These are phyloP conservation scores for Phthorimaea operculella DNA, from an alignment of 1,140 invertebrate species.

Conservation along the genomic window DNA sequence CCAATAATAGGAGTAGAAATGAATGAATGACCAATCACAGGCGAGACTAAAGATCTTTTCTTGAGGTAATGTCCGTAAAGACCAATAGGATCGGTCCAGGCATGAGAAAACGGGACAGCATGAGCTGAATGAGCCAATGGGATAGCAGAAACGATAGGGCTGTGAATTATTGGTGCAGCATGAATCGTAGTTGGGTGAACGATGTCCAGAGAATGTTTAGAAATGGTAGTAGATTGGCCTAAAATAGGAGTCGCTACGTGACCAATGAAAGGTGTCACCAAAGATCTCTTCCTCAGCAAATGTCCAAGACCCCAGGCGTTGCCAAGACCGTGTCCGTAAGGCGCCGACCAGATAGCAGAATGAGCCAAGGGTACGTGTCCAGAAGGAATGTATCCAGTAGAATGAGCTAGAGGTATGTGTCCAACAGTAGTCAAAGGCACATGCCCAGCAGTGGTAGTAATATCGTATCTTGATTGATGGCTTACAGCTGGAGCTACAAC, in stretches of 20 bases:
- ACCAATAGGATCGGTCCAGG: neutral
- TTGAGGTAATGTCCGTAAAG: neutral
- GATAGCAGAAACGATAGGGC: too few species aligned
- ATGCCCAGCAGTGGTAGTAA: neutral
- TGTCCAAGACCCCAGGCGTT: neutral
- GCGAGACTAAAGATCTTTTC: neutral
- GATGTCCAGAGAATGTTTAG: too few species aligned
- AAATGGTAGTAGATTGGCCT: too few species aligned
- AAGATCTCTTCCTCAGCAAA: neutral
- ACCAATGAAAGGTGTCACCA: neutral
- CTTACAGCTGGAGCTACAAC: neutral
- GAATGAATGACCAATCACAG: too few species aligned
- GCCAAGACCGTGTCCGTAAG: neutral
- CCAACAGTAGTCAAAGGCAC: neutral
- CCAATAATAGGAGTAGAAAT: too few species aligned
- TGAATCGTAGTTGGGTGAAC: too few species aligned
- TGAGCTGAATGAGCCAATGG: neutral
- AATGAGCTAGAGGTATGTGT: neutral
- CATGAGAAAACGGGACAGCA: neutral
- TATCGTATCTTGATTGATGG: neutral
- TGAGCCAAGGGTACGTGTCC: neutral
- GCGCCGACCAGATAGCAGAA: neutral
- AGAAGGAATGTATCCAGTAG: too few species aligned
- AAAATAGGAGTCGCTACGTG: too few species aligned
- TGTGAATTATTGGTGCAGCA: too few species aligned